These are phyloP conservation scores for Suillia variegata DNA, from an alignment of 2,888 invertebrate genomes.

Conservation along the genomic window DNA sequence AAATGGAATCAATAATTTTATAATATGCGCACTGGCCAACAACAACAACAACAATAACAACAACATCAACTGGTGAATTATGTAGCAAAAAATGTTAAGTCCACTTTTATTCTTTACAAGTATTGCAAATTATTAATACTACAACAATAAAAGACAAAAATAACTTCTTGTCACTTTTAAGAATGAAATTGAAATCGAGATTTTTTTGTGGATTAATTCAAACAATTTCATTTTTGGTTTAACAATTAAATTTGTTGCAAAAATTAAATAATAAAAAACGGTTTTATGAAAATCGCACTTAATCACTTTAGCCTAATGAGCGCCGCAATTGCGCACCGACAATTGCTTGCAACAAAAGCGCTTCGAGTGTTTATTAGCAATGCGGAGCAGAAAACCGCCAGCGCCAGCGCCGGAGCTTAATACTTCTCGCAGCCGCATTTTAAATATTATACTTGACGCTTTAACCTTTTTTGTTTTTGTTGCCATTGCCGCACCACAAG, in stretches of 20 bases:
- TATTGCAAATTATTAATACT: too few species aligned
- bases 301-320: too few species aligned
- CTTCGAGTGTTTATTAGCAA: slow-evolving; percentile 10
- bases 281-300: too few species aligned
- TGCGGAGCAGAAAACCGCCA: background rate
- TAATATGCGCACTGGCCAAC: slow-evolving; percentile 4
- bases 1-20: slow-evolving; percentile 10
- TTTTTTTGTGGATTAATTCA: too few species aligned
- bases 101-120: too few species aligned
- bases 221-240: too few species aligned
- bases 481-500: background rate
- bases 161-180: too few species aligned
- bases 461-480: slow-evolving; percentile 7
- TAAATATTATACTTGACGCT: slow-evolving; percentile 4
- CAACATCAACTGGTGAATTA: background rate
- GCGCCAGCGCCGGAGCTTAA: background rate
- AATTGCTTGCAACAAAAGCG: slow-evolving; percentile 1
- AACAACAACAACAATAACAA: slow-evolving; percentile 24
- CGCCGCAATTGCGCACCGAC: background rate
- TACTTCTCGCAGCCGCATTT: background rate
- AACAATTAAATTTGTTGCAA: too few species aligned
- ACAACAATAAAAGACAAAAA: too few species aligned
- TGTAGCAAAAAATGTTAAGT: too few species aligned
- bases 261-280: too few species aligned
- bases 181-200: too few species aligned